phyloP scores from a whole-genome alignment of 2,113 vertebrate genomes.

The Leucoraja erinaceus region DNA sequence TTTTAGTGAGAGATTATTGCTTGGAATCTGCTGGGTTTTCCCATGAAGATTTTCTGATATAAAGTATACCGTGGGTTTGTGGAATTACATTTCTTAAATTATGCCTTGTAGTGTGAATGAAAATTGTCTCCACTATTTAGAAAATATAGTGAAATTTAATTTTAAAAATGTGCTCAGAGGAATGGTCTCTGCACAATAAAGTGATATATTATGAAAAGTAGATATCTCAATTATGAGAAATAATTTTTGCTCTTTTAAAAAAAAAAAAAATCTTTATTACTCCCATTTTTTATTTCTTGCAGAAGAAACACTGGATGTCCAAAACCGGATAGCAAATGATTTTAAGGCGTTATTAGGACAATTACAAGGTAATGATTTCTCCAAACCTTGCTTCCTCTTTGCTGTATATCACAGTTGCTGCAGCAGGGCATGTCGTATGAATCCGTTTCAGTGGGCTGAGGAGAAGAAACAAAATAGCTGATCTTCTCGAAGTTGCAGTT shows the following conservation, averaged over 20 bases:
- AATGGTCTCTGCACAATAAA: too few species aligned
- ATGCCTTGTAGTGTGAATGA: too few species aligned
- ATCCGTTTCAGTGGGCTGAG: background rate
- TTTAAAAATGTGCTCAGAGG: too few species aligned
- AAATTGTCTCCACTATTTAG: too few species aligned
- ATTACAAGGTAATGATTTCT: slow-evolving; percentile 74
- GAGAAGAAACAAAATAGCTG: background rate
- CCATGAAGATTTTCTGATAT: too few species aligned
- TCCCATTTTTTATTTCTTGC: slow-evolving; percentile 41
- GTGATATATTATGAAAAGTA: too few species aligned
- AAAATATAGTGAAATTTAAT: too few species aligned
- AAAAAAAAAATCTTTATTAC: background rate
- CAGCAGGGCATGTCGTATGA: background rate
- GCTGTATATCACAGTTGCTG: background rate
- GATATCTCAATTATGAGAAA: too few species aligned
- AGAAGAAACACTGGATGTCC: slow-evolving; percentile 85
- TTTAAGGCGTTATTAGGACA: slow-evolving; percentile 81
- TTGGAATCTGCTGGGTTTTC: too few species aligned
- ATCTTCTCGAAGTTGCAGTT: too few species aligned
- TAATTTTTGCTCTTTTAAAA: background rate
- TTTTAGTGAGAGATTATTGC: background rate
- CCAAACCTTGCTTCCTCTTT: background rate
- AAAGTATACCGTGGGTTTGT: too few species aligned
- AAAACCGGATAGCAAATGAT: slow-evolving; percentile 80
- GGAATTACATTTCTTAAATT: too few species aligned